Evolutionary conservation across 2,888 invertebrate genomes (phyloP).

Genomic region (Augiades crinisus): DNA sequence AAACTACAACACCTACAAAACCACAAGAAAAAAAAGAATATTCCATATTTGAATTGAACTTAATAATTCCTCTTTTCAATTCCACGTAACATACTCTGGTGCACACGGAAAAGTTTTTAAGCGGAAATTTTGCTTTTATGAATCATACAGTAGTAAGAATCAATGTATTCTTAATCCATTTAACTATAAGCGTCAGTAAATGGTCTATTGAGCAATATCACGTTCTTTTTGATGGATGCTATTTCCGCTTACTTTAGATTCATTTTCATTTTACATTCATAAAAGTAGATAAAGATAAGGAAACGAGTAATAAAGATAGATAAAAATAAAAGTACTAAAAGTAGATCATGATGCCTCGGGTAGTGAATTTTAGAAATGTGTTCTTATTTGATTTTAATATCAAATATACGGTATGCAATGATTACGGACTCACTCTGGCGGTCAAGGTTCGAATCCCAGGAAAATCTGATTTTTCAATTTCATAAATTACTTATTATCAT

Average conservation of each 20-base stretch:
- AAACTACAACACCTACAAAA: too few relatives aligned
- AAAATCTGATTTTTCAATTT: too few relatives aligned
- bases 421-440: too few relatives aligned
- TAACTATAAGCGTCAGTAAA: background rate
- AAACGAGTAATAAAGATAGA: background rate
- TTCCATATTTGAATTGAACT: too few relatives aligned
- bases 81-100: background rate
- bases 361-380: background rate
- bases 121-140: constrained; percentile 12
- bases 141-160: background rate
- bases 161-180: background rate
- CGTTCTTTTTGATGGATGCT: background rate
- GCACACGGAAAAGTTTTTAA: constrained; percentile 1
- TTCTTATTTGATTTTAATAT: too few relatives aligned
- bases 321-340: background rate
- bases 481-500: too few relatives aligned
- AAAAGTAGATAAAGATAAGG: background rate
- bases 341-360: background rate
- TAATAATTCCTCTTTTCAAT: too few relatives aligned
- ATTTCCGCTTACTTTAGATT: background rate
- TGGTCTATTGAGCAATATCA: background rate
- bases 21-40: too few relatives aligned
- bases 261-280: background rate
- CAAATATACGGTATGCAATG: too few relatives aligned
- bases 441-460: too few relatives aligned